phyloP scores from a whole-genome alignment of 2,797 vertebrate genomes.

The Hippocampus kuda region DNA sequence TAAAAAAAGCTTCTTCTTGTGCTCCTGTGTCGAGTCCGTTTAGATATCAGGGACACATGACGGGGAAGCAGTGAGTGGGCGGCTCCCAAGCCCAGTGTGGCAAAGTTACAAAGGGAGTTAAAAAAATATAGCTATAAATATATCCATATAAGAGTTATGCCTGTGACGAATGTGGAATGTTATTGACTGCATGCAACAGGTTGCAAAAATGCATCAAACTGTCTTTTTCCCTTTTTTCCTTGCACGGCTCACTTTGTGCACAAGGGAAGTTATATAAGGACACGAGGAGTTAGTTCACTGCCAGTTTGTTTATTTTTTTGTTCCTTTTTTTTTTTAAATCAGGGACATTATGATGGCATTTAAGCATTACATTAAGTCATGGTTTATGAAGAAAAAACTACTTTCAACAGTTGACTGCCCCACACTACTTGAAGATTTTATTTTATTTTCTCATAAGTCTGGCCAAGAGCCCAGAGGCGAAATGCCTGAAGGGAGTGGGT shows the following conservation, averaged over 20 bases:
- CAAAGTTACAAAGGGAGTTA: background rate
- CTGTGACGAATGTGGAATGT: background rate
- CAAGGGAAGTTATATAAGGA: background rate
- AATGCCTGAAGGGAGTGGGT: background rate
- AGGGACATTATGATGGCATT: background rate
- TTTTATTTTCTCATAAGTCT: background rate
- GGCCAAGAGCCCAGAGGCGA: background rate
- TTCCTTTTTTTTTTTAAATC: background rate
- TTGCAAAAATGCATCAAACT: background rate
- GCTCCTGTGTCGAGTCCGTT: background rate
- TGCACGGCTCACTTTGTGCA: background rate
- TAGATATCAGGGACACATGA: background rate
- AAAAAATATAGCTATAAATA: background rate
- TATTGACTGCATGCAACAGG: background rate
- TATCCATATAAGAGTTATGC: background rate
- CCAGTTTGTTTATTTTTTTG: background rate
- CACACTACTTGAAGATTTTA: background rate
- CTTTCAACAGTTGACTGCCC: background rate
- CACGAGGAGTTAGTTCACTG: slow-evolving; percentile 1
- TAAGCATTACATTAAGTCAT: background rate
- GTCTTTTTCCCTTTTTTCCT: background rate
- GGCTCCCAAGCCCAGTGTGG: background rate
- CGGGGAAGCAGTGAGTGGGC: background rate
- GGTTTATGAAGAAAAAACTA: background rate
- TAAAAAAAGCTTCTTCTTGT: background rate